A percentile compares a stretch with the other conserved stretches of the same genome.
Evolutionary conservation across 2,797 vertebrate species (phyloP).

Genomic region (Brachyrhaphis roseni): DNA sequence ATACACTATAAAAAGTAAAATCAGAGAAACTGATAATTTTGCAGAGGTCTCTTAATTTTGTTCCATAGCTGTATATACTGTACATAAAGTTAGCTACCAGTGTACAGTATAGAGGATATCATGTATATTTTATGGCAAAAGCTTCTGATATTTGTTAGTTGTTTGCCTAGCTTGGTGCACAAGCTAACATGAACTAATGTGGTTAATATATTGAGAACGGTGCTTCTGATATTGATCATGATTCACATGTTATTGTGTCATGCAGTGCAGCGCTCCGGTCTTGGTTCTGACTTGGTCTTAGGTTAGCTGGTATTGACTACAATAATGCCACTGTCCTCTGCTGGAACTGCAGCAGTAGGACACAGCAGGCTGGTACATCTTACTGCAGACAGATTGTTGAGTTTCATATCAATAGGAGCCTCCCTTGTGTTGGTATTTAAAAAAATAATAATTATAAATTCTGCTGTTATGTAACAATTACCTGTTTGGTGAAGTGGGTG

Average conservation of each 20-base stretch:
- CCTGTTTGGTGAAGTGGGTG: conserved; percentile 30
- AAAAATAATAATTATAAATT: not conserved
- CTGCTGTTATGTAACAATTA: conserved; percentile 3
- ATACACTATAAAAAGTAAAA: too few relatives aligned
- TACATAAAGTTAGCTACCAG: too few relatives aligned
- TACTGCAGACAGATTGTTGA: not conserved
- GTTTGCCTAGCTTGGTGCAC: not conserved
- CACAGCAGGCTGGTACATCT: not conserved
- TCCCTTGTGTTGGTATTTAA: not conserved
- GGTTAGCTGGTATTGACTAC: not conserved
- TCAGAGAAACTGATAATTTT: too few relatives aligned
- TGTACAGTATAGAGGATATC: too few relatives aligned
- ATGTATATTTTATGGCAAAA: too few relatives aligned
- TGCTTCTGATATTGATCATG: too few relatives aligned
- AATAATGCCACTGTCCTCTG: not conserved
- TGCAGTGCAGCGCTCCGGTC: not conserved
- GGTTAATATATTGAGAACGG: too few relatives aligned
- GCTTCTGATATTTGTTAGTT: too few relatives aligned
- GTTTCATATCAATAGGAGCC: not conserved
- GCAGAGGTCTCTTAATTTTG: too few relatives aligned
- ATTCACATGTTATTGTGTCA: not conserved
- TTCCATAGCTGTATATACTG: too few relatives aligned
- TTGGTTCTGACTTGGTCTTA: not conserved
- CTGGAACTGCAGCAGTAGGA: not conserved
- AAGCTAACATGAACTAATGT: not conserved